These are phyloP conservation scores for Harpalus rufipes DNA, from an alignment of 2,888 invertebrate species.

Conservation along the genomic window DNA sequence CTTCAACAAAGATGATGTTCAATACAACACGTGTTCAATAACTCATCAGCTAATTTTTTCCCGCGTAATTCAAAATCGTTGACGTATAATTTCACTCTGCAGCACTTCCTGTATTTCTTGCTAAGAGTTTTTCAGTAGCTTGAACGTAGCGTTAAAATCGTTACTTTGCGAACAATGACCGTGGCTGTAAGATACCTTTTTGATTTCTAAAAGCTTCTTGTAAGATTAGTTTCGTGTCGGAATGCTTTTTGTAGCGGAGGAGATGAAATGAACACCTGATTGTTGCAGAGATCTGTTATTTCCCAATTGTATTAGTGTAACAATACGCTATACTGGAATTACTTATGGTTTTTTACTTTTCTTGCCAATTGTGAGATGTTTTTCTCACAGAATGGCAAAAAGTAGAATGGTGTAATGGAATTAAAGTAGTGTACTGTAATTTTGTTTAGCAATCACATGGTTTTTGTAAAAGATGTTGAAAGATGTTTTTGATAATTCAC, in stretches of 20 bases:
- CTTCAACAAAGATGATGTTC: neutral
- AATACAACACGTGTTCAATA: slow-evolving; percentile 31
- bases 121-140: slow-evolving; percentile 27
- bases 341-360: slow-evolving; percentile 19
- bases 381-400: slow-evolving; percentile 12
- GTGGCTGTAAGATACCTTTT: slow-evolving; percentile 36
- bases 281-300: slow-evolving; percentile 26
- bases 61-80: neutral
- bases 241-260: slow-evolving; percentile 32
- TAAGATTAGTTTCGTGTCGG: slow-evolving; percentile 59
- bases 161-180: slow-evolving; percentile 56
- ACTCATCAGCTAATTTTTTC: slow-evolving; percentile 29
- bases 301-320: slow-evolving; percentile 46
- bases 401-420: neutral
- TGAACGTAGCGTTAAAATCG: slow-evolving; percentile 53
- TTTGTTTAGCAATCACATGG: neutral
- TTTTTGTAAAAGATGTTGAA: neutral
- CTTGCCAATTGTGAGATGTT: slow-evolving; percentile 16
- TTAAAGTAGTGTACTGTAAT: neutral
- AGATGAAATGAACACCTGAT: slow-evolving; percentile 41
- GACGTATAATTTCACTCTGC: slow-evolving; percentile 32
- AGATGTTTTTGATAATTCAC: neutral
- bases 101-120: slow-evolving; percentile 41
- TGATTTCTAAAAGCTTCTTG: slow-evolving; percentile 57
- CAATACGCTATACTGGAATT: slow-evolving; percentile 33